A percentile compares a stretch with the other conserved stretches of the same genome.
phyloP scores from a whole-genome alignment of 2,888 invertebrate species.

The Leucophenga montana region DNA sequence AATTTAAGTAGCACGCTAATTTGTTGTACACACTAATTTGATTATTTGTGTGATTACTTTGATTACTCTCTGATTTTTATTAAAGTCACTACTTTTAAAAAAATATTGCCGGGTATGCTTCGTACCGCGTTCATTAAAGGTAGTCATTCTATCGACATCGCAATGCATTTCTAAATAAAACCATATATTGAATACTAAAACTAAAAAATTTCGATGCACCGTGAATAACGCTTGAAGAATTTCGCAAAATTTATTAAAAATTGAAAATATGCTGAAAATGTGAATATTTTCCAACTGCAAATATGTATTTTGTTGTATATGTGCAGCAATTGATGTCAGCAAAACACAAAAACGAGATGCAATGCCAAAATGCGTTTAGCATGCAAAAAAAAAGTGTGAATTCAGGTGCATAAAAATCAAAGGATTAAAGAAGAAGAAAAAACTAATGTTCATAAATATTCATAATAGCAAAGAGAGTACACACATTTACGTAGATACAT shows the following conservation, averaged over 20 bases:
- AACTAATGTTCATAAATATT: constrained; percentile 31
- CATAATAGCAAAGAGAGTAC: constrained; percentile 57
- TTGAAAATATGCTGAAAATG: neutral
- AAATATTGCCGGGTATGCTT: too few relatives aligned
- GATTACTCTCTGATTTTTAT: too few relatives aligned
- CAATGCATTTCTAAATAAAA: too few relatives aligned
- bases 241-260: neutral
- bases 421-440: neutral
- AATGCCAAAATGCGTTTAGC: constrained; percentile 1
- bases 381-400: constrained; percentile 1
- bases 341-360: neutral
- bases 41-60: too few relatives aligned
- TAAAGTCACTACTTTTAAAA: too few relatives aligned
- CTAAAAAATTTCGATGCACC: too few relatives aligned
- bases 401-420: neutral
- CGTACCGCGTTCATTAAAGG: too few relatives aligned
- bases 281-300: neutral
- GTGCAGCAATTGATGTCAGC: neutral
- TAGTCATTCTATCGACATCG: too few relatives aligned
- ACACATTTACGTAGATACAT: constrained; percentile 59
- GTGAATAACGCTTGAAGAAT: too few relatives aligned
- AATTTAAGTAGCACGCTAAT: too few relatives aligned
- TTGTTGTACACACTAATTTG: too few relatives aligned
- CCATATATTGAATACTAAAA: too few relatives aligned
- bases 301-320: neutral